phyloP scores from a whole-genome alignment of 2,113 vertebrate species.

The Hipposideros armiger region DNA sequence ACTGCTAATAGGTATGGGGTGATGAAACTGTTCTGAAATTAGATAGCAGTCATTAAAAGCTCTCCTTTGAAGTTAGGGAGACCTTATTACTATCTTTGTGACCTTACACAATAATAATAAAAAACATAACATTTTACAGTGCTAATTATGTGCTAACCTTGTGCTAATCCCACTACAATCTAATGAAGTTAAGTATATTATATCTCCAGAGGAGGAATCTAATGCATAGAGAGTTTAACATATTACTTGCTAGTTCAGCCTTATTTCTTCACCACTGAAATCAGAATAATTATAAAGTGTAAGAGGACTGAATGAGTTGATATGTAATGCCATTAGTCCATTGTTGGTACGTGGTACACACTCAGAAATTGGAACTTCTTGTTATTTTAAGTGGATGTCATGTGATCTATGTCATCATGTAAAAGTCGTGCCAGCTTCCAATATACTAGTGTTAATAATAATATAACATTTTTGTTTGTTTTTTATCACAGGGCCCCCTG shows the following conservation, averaged over 20 bases:
- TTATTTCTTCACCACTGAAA: not conserved
- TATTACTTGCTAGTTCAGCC: not conserved
- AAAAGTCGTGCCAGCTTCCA: not conserved
- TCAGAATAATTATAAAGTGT: not conserved
- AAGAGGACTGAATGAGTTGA: not conserved
- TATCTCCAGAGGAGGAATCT: not conserved
- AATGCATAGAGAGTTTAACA: not conserved
- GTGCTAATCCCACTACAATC: not conserved
- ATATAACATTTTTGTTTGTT: slow-evolving; percentile 20
- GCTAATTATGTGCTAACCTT: not conserved
- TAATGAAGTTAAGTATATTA: not conserved
- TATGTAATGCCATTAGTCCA: not conserved
- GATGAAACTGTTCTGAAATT: not conserved
- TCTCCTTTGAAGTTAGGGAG: not conserved
- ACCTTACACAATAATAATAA: not conserved
- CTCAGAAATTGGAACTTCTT: not conserved
- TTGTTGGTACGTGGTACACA: not conserved
- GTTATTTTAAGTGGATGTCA: not conserved
- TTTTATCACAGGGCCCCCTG: slow-evolving; percentile 65
- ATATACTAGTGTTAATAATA: not conserved
- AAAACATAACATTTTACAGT: not conserved
- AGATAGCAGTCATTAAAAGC: not conserved
- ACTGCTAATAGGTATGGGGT: not conserved
- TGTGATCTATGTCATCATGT: not conserved
- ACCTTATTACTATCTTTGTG: not conserved